Conservation (phyloP, 2,797 vertebrate genomes). For the Ptychobarbus kaznakovi region DNA sequence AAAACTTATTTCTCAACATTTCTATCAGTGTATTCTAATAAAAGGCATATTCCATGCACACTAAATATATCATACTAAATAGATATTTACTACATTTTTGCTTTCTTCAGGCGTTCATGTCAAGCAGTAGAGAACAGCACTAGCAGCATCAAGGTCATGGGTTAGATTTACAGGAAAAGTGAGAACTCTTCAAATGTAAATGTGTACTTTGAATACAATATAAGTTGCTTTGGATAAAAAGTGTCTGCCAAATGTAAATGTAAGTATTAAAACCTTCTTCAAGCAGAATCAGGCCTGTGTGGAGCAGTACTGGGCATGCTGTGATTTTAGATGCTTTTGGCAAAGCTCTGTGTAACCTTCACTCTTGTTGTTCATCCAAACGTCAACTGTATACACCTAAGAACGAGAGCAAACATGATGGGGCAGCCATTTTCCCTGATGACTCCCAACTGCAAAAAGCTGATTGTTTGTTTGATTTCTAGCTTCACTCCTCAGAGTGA, state of each 20-base stretch:
- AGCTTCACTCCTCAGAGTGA: neutral
- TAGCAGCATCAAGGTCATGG: neutral
- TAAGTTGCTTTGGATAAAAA: neutral
- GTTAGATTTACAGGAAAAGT: neutral
- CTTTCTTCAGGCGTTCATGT: neutral
- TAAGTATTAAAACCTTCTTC: neutral
- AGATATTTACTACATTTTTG: neutral
- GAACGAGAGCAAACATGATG: neutral
- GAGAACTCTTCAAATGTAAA: neutral
- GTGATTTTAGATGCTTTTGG: constrained; percentile 9
- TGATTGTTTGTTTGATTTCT: neutral
- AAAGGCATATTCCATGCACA: neutral
- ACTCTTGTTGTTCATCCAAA: constrained; percentile 1
- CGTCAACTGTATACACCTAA: neutral
- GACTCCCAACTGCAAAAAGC: neutral
- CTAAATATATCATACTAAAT: neutral
- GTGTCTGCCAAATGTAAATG: neutral
- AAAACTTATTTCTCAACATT: neutral
- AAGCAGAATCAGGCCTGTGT: constrained; percentile 34
- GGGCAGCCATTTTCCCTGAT: neutral
- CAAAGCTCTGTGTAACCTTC: neutral
- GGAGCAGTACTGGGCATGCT: constrained; percentile 23
- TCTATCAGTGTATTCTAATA: neutral
- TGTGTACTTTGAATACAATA: neutral
- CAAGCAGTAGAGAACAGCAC: neutral